Evolutionary conservation across 2,888 invertebrate species (phyloP), one percentile per base, ranked within the genome.

Genomic region (Spicauda simplicius): DNA sequence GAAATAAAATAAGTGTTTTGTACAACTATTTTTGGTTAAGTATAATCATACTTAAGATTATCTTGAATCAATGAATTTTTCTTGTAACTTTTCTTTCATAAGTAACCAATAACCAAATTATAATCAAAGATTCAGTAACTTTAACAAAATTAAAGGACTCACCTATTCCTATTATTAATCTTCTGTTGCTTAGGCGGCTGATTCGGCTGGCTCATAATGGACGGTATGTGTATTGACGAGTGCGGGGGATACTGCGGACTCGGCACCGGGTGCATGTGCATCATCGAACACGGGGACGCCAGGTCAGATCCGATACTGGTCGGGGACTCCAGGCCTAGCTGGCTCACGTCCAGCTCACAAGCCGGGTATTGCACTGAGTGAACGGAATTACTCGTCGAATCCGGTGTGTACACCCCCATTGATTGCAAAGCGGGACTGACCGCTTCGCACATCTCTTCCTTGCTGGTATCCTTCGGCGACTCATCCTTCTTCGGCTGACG

Each of bases 301-400:
- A 98, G 94, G 83, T 98, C 97, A 57, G 96, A 97, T 0, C 97
- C 96, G 74, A 98, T 97, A 52, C 97, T 97, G 0, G 97, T 96
- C 0, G 98, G 98, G 0, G 98, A 98, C 83, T 98, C 98, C 72
- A 98, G 89, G 0, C 97, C 97, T 68, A 98, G 86, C 80, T 97
- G 97, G 68, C 96, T 95, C 0, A 97, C 97, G 83, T 97, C 98
- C 70, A 98, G 86, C 75, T 98, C 97, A 77, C 97, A 97, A 66
- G 97, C 96, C 0, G 95, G 94, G 78, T 97, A 97, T 76, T 95
- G 95, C 75, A 98, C 94, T 62, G 97, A 96, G 72, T 97, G 97
- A 10, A 97, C 97, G 0, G 97, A 96, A 81, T 97, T 97, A 48
- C 96, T 96, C 0, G 97, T 96, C 0, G 97, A 96, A 77, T 97